Conservation (phyloP, 2,888 invertebrate species). For the Hartigia nigra region DNA sequence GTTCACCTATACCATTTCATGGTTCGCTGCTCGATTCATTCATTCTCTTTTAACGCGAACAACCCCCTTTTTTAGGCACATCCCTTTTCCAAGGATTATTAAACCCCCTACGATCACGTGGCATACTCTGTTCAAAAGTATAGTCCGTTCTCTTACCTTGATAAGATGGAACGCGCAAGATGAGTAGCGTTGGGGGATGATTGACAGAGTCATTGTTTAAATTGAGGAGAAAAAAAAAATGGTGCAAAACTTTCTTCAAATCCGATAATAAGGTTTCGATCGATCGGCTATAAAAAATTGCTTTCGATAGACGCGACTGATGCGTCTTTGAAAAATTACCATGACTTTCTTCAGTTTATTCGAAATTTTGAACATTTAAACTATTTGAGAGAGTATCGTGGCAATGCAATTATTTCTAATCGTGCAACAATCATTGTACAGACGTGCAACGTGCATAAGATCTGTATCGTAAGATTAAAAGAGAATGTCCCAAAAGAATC, state of each 20-base stretch:
- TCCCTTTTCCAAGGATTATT: neutral
- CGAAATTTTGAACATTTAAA: no score
- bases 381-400: neutral
- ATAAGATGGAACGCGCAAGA: neutral
- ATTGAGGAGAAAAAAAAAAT: neutral
- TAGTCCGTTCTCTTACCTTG: neutral
- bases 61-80: neutral
- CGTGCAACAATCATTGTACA: neutral
- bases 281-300: neutral
- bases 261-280: neutral
- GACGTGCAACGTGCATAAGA: neutral
- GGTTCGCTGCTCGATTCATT: conserved; percentile 31
- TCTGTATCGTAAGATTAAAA: neutral
- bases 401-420: neutral
- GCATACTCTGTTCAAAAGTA: neutral
- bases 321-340: neutral
- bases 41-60: neutral
- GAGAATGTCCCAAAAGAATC: neutral
- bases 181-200: neutral
- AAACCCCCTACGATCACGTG: neutral
- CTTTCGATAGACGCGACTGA: neutral
- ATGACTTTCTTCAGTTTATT: neutral
- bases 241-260: neutral
- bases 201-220: neutral
- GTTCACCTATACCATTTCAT: conserved; percentile 31